A percentile compares a stretch with the other conserved stretches of the same genome.
Conservation (phyloP, 1,140 invertebrate genomes). For the Hycleus cichorii region DNA sequence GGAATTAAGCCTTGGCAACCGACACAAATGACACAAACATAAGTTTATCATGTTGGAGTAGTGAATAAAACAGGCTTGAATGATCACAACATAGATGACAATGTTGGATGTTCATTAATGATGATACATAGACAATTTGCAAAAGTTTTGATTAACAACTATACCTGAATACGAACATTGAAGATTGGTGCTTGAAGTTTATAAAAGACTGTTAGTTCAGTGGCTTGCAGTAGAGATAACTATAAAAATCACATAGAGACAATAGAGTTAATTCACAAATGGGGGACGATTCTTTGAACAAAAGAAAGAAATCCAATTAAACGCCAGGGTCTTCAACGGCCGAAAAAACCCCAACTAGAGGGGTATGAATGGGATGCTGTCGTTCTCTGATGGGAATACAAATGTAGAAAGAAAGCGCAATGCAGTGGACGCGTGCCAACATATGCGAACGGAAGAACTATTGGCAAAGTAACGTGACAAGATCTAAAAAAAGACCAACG, state of each 20-base stretch:
- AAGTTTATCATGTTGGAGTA: too few species aligned
- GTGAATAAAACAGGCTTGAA: too few species aligned
- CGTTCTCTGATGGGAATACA: constrained; percentile 25
- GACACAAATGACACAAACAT: too few species aligned
- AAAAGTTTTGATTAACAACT: too few species aligned
- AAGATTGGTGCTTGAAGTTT: too few species aligned
- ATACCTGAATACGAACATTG: too few species aligned
- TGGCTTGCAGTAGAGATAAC: too few species aligned
- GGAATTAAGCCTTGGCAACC: too few species aligned
- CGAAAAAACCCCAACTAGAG: neutral
- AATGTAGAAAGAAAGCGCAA: constrained; percentile 19
- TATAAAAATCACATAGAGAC: constrained; percentile 5
- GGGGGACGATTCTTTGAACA: constrained; percentile 12
- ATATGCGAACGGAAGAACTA: constrained; percentile 6
- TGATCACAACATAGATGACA: too few species aligned
- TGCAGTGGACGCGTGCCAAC: constrained; percentile 13
- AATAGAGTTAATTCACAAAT: constrained; percentile 32
- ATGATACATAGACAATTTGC: too few species aligned
- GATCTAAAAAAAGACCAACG: neutral
- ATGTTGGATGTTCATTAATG: too few species aligned
- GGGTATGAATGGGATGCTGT: constrained; percentile 8
- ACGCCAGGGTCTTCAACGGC: constrained; percentile 12
- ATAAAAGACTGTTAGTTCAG: too few species aligned
- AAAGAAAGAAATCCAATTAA: constrained; percentile 33
- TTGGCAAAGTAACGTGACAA: constrained; percentile 6